Evolutionary conservation across 2,797 vertebrate species (phyloP).

Genomic region (Danionella dracula): DNA sequence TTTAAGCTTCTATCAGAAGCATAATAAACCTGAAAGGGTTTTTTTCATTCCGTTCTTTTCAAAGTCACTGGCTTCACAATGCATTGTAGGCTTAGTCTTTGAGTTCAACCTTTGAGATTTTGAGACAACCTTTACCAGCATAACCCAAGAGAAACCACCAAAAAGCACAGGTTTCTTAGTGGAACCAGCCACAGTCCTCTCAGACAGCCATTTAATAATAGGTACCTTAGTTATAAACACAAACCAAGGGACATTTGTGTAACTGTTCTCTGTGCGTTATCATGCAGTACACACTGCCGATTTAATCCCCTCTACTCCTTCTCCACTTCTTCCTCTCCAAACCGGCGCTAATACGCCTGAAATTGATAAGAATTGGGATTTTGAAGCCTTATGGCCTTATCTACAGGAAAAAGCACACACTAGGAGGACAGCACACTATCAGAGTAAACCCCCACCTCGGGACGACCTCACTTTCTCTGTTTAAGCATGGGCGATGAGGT

Average conservation of each 20-base stretch:
- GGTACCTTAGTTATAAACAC: conserved; percentile 24
- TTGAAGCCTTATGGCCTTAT: conserved; percentile 34
- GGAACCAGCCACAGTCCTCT: conserved; percentile 5
- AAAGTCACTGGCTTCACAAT: no score
- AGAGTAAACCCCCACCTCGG: conserved; percentile 14
- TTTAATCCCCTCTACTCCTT: conserved; percentile 32
- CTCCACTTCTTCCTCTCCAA: conserved; percentile 23
- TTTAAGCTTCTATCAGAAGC: no score
- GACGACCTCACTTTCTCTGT: not conserved
- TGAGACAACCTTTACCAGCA: no score
- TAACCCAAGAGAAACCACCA: not conserved
- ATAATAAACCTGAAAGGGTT: no score
- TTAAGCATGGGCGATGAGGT: no score
- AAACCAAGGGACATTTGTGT: conserved; percentile 17
- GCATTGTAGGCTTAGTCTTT: no score
- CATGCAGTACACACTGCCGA: conserved; percentile 17
- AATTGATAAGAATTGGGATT: conserved; percentile 45
- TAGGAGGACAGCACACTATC: conserved; percentile 34
- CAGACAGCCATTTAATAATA: conserved; percentile 20
- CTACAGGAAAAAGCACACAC: conserved; percentile 39
- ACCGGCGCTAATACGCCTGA: conserved; percentile 15
- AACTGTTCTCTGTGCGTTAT: conserved; percentile 29
- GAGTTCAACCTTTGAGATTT: no score
- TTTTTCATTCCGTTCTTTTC: no score
- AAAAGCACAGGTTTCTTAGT: conserved; percentile 15